phyloP scores from a whole-genome alignment of 2,888 invertebrate species.

The Apotomis turbidana region DNA sequence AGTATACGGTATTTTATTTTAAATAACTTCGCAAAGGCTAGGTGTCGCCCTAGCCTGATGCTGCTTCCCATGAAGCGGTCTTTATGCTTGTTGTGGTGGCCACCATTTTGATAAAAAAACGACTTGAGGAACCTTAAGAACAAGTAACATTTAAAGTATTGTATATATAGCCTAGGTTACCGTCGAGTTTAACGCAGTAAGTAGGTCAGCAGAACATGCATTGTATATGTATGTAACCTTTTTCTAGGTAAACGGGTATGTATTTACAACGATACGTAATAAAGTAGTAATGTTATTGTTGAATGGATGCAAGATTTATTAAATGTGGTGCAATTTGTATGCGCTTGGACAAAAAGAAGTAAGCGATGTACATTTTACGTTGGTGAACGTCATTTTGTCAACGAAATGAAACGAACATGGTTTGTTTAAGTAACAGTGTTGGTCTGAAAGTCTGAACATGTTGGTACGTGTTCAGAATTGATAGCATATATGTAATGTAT shows the following conservation, averaged over 20 bases:
- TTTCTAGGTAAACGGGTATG: slow-evolving; percentile 20
- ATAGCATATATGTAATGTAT: not conserved
- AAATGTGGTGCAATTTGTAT: slow-evolving; percentile 19
- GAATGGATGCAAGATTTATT: slow-evolving; percentile 12
- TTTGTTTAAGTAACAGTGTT: too few species aligned
- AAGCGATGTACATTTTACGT: not conserved
- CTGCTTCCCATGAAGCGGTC: too few species aligned
- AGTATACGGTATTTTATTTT: too few species aligned
- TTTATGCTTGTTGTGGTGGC: too few species aligned
- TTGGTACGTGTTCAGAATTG: slow-evolving; percentile 8
- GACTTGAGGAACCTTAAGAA: too few species aligned
- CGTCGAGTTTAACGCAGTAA: not conserved
- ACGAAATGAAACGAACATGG: too few species aligned
- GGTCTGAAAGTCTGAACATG: not conserved
- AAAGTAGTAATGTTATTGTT: slow-evolving; percentile 8
- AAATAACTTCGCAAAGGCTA: too few species aligned
- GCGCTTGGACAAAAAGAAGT: not conserved
- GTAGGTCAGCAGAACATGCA: slow-evolving; percentile 16
- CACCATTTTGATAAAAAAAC: too few species aligned
- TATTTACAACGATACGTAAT: not conserved
- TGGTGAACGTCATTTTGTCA: not conserved
- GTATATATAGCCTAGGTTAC: not conserved
- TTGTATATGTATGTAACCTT: slow-evolving; percentile 8
- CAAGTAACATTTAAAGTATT: not conserved
- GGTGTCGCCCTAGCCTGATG: too few species aligned